Evolutionary conservation across 2,888 invertebrate species (phyloP).

Genomic region (Plebejus melissa): DNA sequence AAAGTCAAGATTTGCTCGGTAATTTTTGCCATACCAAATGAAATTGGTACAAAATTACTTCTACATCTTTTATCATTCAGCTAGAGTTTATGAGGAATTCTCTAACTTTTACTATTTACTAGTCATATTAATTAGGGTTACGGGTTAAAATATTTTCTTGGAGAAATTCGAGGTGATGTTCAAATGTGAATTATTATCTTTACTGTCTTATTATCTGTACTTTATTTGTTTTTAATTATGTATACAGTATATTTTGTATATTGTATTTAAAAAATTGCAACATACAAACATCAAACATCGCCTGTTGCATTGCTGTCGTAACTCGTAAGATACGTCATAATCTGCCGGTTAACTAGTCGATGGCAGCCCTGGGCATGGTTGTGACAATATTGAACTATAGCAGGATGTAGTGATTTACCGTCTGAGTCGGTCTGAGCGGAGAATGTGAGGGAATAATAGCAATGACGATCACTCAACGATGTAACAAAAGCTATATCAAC

Average conservation of each 20-base stretch:
- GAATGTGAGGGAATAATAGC: slow-evolving; percentile 21
- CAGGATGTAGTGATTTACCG: slow-evolving; percentile 25
- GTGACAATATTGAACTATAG: slow-evolving; percentile 23
- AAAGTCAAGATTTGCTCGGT: neutral
- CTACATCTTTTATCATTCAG: neutral
- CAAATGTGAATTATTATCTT: slow-evolving; percentile 1
- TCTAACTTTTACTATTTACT: neutral
- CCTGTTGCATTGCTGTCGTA: neutral
- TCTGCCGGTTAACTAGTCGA: neutral
- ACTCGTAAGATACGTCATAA: no score
- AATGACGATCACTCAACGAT: slow-evolving; percentile 8
- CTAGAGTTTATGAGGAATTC: neutral
- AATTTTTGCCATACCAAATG: no score
- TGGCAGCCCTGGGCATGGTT: slow-evolving; percentile 20
- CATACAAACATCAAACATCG: no score
- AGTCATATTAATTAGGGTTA: neutral
- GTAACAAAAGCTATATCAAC: neutral
- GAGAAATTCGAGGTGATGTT: neutral
- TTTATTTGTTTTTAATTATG: no score
- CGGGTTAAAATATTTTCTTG: neutral
- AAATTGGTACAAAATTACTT: neutral
- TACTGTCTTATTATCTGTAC: neutral
- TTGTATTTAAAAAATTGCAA: no score
- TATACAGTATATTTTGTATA: no score
- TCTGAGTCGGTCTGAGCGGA: neutral